phyloP scores from a whole-genome alignment of 2,888 invertebrate species.

The Habrosyne pyritoides region DNA sequence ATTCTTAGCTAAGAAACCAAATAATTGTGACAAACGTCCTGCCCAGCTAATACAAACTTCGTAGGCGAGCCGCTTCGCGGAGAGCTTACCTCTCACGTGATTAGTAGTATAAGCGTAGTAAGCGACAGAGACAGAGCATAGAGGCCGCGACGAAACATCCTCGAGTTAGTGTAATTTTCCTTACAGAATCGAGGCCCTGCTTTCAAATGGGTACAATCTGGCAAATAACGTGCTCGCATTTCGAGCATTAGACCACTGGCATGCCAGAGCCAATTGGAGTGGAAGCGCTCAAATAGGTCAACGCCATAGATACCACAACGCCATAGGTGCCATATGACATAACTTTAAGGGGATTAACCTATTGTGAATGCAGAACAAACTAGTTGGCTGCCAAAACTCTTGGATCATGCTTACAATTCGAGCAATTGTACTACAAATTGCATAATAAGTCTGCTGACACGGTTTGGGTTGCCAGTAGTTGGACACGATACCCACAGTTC shows the following conservation, averaged over 20 bases:
- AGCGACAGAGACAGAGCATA: too few species aligned
- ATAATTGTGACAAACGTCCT: constrained; percentile 9
- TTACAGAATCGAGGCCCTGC: too few species aligned
- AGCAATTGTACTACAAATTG: neutral
- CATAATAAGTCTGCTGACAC: neutral
- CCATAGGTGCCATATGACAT: constrained; percentile 5
- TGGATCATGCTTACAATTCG: neutral
- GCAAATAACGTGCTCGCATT: constrained; percentile 16
- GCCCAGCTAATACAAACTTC: too few species aligned
- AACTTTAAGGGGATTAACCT: constrained; percentile 8
- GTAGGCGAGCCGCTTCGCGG: too few species aligned
- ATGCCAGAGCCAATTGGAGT: constrained; percentile 21
- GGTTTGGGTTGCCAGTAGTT: neutral
- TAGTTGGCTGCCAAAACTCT: constrained; percentile 14
- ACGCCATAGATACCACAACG: constrained; percentile 25
- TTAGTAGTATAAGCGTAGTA: too few species aligned
- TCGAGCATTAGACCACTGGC: constrained; percentile 20
- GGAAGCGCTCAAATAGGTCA: constrained; percentile 39
- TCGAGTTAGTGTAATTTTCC: too few species aligned
- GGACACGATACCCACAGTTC: neutral
- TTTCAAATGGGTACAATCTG: constrained; percentile 10
- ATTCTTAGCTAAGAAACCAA: neutral
- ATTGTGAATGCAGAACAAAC: constrained; percentile 4
- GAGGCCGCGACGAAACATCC: too few species aligned
- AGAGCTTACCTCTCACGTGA: too few species aligned